These are phyloP conservation scores for Plestiodon gilberti DNA, from an alignment of 2,113 vertebrate genomes.

Conservation along the genomic window DNA sequence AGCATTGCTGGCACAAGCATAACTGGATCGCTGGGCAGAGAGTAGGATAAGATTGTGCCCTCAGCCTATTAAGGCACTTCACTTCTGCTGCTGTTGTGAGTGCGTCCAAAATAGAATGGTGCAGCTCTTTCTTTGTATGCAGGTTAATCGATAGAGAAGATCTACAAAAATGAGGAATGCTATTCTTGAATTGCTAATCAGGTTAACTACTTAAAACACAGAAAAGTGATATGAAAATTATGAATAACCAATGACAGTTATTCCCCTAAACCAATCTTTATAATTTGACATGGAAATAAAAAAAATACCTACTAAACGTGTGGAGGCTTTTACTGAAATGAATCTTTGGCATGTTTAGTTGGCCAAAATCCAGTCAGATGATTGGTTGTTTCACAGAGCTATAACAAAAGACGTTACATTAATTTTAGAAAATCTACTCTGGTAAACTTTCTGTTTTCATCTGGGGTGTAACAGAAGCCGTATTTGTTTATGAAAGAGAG, in stretches of 20 bases:
- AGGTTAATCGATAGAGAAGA: neutral
- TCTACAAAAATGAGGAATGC: neutral
- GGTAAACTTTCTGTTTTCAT: accelerated
- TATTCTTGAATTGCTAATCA: neutral
- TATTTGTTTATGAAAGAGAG: conserved; percentile 11
- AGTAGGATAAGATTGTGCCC: too few species aligned
- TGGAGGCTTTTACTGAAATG: neutral
- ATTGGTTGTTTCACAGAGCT: conserved; percentile 36
- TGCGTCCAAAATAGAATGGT: neutral
- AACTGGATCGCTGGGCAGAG: too few species aligned
- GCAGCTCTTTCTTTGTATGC: neutral
- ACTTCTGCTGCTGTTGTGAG: neutral
- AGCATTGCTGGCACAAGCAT: neutral
- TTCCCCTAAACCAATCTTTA: conserved; percentile 6
- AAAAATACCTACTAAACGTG: conserved; percentile 6
- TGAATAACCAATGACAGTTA: neutral
- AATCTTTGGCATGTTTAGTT: conserved; percentile 25
- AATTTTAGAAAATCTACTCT: conserved; percentile 12
- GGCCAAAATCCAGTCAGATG: conserved; percentile 33
- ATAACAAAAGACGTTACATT: conserved; percentile 28
- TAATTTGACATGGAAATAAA: conserved; percentile 12
- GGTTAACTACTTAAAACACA: neutral
- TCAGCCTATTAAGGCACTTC: neutral
- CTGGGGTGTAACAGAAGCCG: neutral
- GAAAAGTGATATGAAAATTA: neutral